Base-by-base conservation (phyloP, 2,888 invertebrate genomes). In the Spilosoma lubricipeda region DNA sequence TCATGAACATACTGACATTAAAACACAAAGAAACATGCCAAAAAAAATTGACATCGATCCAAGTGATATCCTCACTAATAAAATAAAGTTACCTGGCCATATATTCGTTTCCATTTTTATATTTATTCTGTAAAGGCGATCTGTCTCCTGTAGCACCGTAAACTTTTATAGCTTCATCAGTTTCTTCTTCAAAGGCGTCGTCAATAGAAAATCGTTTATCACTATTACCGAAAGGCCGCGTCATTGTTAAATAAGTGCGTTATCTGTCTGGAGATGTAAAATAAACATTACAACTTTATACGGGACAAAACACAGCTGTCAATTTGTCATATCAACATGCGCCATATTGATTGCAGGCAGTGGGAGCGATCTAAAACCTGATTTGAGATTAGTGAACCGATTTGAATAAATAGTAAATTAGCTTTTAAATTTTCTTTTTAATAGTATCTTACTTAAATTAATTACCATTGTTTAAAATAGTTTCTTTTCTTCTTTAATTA, bases 111-210 rank as follows among this genome's bases (percentile, higher is more conserved):
- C 93, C 93, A 91, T 93, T 94, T 88, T 93, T 94, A 78, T 90
- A 92, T 93, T 94, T 95, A 83, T 93, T 94, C 87, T 94, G 93
- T 87, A 97, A 95, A 86, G 97, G 97, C 80, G 97, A 97, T 86
- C 97, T 96, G 91, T 97, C 97, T 80, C 97, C 97, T 70, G 97
- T 97, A 71, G 98, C 97, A 70, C 98, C 98, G 91, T 98, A 98
- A 68, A 98, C 97, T 89, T 97, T 97, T 86, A 98, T 97, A 73
- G 97, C 97, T 90, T 98, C 98, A 88, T 98, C 98, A 68, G 98
- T 98, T 90, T 98, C 98, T 90, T 98, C 98, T 89, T 98, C 98
- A 89, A 98, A 98, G 23, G 98, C 98, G 92, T 98, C 98, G 92
- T 98, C 98, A 86, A 98, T 98, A 71, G 98, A 98, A 93, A 98